These are phyloP conservation scores for Neopipo cinnamomea DNA, from an alignment of 2,113 vertebrate species.

Conservation along the genomic window DNA sequence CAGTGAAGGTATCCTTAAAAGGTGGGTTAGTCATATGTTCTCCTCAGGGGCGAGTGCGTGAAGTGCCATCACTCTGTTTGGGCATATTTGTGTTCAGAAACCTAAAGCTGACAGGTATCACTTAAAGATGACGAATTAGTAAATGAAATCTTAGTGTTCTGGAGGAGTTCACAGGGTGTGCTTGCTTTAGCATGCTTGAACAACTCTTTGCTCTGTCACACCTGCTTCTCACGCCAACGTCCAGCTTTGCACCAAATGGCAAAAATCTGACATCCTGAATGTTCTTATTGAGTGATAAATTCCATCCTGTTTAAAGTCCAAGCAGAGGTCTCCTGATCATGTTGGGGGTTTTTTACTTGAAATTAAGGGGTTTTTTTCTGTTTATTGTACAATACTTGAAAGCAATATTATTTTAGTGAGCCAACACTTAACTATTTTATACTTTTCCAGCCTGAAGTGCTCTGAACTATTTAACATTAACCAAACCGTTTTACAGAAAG, in stretches of 20 bases:
- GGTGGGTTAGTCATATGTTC: neutral
- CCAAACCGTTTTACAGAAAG: neutral
- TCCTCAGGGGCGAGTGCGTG: neutral
- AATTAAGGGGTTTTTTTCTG: neutral
- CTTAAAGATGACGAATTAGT: neutral
- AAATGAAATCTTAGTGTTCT: neutral
- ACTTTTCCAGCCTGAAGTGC: neutral
- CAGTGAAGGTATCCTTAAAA: neutral
- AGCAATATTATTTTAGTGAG: neutral
- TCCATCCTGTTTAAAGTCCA: neutral
- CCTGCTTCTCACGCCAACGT: neutral
- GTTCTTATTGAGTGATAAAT: neutral
- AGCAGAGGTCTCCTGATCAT: neutral
- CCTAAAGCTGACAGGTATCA: neutral
- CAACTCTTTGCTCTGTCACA: neutral
- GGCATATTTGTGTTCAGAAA: neutral
- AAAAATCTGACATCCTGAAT: neutral
- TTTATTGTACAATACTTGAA: neutral
- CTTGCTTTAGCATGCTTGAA: neutral
- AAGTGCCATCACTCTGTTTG: neutral
- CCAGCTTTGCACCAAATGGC: neutral
- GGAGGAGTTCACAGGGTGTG: neutral
- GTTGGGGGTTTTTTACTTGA: neutral
- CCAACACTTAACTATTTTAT: neutral
- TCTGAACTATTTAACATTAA: neutral